Percentiles rank a stretch among this genome's conserved stretches.
Evolutionary conservation across 2,888 invertebrate species (phyloP).

Genomic region (Anthophora plumipes): DNA sequence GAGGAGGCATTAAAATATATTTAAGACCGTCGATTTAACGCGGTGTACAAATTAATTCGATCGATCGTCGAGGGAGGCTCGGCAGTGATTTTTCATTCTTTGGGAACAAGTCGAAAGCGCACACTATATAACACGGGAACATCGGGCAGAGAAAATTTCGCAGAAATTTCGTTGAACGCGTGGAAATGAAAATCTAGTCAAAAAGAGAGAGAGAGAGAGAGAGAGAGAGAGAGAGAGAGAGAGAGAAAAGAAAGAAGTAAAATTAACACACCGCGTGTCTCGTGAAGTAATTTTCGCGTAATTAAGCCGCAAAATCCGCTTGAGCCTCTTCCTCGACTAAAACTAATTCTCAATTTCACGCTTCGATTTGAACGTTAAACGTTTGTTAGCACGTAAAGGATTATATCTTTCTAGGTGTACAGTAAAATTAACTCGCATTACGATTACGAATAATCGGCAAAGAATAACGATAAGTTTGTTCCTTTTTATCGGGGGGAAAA

Average conservation of each 20-base stretch:
- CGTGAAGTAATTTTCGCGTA: slow-evolving; percentile 41
- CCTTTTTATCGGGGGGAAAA: slow-evolving; percentile 1
- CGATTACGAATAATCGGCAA: background rate
- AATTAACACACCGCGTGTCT: slow-evolving; percentile 33
- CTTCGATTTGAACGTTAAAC: slow-evolving; percentile 28
- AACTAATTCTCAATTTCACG: slow-evolving; percentile 13
- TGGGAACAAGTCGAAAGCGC: slow-evolving; percentile 64
- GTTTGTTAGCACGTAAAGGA: slow-evolving; percentile 23
- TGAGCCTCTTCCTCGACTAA: slow-evolving; percentile 38
- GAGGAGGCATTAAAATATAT: slow-evolving; percentile 26
- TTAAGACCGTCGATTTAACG: background rate
- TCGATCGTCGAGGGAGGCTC: slow-evolving; percentile 35
- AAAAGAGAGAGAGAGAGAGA: slow-evolving; percentile 30
- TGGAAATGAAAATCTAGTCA: slow-evolving; percentile 64
- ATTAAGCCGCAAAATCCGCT: slow-evolving; percentile 46
- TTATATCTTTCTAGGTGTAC: slow-evolving; percentile 23
- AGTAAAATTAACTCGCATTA: background rate
- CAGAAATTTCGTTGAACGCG: background rate
- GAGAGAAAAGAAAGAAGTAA: background rate
- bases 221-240: slow-evolving; percentile 38
- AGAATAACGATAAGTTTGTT: background rate
- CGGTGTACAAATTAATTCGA: slow-evolving; percentile 19
- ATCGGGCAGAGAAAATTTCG: slow-evolving; percentile 39
- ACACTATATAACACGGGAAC: slow-evolving; percentile 55
- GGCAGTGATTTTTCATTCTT: slow-evolving; percentile 43